A percentile compares a stretch with the other conserved stretches of the same genome.
phyloP scores from a whole-genome alignment of 2,113 vertebrate species.

The Hippocampus zosterae region DNA sequence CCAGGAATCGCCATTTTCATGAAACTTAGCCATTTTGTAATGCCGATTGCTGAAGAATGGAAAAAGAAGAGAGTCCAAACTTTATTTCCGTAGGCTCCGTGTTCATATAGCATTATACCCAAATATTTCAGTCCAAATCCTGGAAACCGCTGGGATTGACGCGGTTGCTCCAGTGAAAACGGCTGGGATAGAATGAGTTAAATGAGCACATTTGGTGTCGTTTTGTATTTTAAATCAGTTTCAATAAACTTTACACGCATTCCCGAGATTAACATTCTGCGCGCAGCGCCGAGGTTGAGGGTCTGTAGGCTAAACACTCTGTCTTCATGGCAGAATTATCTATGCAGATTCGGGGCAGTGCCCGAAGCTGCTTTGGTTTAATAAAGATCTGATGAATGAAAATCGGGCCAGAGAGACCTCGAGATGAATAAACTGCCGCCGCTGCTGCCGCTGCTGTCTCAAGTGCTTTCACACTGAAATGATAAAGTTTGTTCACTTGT shows the following conservation, averaged over 20 bases:
- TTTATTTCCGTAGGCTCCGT: no score
- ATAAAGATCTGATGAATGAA: conserved; percentile 68
- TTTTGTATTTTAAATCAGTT: conserved; percentile 41
- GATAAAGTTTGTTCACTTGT: conserved; percentile 1
- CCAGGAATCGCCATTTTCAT: no score
- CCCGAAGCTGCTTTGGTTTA: conserved; percentile 62
- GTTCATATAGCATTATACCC: no score
- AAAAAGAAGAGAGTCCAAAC: no score
- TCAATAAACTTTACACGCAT: conserved; percentile 26
- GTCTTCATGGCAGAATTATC: conserved; percentile 65
- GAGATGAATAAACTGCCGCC: conserved; percentile 21
- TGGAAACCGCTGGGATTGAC: no score
- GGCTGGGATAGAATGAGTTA: no score
- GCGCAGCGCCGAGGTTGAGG: conserved; percentile 33
- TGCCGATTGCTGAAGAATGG: no score
- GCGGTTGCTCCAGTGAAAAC: no score
- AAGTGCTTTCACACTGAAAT: not conserved
- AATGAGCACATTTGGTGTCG: conserved; percentile 10
- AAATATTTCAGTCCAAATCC: no score
- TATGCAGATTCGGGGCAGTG: conserved; percentile 54
- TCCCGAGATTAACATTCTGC: conserved; percentile 42
- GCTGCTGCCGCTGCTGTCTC: conserved; percentile 12
- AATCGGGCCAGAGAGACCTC: conserved; percentile 22
- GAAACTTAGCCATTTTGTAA: no score
- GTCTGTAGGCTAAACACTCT: conserved; percentile 55